Conservation (phyloP, 2,113 vertebrate genomes). For the Cololabis saira region DNA sequence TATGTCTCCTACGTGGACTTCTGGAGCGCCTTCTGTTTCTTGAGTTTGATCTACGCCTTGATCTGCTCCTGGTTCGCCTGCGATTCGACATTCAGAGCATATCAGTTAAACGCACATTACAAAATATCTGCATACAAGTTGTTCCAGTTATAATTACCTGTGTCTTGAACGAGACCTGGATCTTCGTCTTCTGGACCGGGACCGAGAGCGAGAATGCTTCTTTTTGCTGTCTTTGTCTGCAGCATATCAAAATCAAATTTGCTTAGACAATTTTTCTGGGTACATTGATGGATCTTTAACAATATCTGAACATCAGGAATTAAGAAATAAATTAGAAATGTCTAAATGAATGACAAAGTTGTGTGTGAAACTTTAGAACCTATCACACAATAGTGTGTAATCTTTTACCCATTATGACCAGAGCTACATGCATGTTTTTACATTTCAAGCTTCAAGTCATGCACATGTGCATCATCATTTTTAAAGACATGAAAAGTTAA, state of each 20-base stretch:
- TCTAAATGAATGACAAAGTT: no score
- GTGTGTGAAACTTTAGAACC: no score
- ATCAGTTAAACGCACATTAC: neutral
- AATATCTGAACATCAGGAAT: no score
- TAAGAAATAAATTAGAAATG: no score
- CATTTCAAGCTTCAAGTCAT: no score
- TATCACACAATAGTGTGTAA: no score
- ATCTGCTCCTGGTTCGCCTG: conserved; percentile 91
- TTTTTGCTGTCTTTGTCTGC: conserved; percentile 94
- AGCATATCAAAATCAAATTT: conserved; percentile 7
- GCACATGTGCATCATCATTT: no score
- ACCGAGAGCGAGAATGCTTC: conserved; percentile 89
- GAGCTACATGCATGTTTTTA: no score
- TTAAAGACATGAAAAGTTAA: neutral
- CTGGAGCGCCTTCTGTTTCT: conserved; percentile 91
- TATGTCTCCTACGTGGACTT: conserved; percentile 88
- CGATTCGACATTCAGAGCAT: neutral
- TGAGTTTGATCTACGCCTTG: conserved; percentile 89
- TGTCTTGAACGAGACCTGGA: conserved; percentile 93
- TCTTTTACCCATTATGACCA: no score
- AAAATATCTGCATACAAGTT: neutral
- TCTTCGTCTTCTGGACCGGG: conserved; percentile 90
- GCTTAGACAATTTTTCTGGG: no score
- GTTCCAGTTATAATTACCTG: conserved; percentile 76
- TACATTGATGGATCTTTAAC: no score